Evolutionary conservation across 1,140 invertebrate species (phyloP).

Genomic region (Drosophila truncata): DNA sequence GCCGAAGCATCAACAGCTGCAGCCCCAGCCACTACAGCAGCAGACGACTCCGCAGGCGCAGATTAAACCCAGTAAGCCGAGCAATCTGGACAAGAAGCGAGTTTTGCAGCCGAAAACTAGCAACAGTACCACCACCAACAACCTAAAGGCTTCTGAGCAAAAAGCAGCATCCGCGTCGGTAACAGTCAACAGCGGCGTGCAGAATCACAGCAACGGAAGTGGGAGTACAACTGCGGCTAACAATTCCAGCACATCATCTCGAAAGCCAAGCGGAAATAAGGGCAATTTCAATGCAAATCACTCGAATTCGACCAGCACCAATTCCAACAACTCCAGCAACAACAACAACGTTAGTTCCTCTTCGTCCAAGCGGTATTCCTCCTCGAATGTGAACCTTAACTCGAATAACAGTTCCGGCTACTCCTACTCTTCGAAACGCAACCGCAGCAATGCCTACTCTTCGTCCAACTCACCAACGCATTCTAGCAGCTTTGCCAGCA

Average conservation of each 20-base stretch:
- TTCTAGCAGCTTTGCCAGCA: conserved; percentile 52
- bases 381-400: conserved; percentile 68
- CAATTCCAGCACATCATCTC: conserved; percentile 37
- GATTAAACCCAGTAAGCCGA: conserved; percentile 37
- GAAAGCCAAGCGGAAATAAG: conserved; percentile 42
- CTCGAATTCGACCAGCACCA: conserved; percentile 51
- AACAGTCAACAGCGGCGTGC: conserved; percentile 16
- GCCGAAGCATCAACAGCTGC: conserved; percentile 44
- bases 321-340: conserved; percentile 54
- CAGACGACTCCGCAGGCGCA: conserved; percentile 26
- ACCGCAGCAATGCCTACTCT: conserved; percentile 59
- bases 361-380: conserved; percentile 81
- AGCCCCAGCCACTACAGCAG: conserved; percentile 16
- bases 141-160: conserved; percentile 27
- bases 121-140: conserved; percentile 18
- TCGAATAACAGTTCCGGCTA: conserved; percentile 70
- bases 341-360: conserved; percentile 76
- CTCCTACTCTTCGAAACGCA: conserved; percentile 78
- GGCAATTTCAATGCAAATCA: conserved; percentile 50
- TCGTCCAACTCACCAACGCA: conserved; percentile 72
- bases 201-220: conserved; percentile 26
- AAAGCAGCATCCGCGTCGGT: conserved; percentile 7
- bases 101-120: conserved; percentile 41
- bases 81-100: conserved; percentile 57
- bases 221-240: conserved; percentile 6